Base-by-base conservation (phyloP, 2,797 vertebrate genomes). In the Tympanoctomys barrerae region DNA sequence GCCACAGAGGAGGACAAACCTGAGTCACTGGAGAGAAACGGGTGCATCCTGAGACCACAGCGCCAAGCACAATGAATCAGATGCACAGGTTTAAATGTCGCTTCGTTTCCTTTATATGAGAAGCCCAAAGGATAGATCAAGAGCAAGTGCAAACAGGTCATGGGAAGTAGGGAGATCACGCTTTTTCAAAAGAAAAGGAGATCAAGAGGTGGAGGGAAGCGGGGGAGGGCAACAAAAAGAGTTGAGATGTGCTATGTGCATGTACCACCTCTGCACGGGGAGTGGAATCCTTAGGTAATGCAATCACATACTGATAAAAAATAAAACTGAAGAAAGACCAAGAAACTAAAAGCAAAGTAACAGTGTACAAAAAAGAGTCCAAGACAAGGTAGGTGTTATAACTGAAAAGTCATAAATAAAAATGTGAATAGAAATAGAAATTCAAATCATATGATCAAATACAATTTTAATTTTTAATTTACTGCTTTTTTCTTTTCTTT, bases 341-440 rank as follows among this genome's bases (percentile, higher is more conserved):
- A 2, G 16, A 22, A 39, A 71, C 24, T 26, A 75, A 46, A 75
- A 75, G 71, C 42, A 46, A 75, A 93, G 90, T 59, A 61, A 81
- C 36, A 81, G 36, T 61, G n/a, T 13, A 14, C 36, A 81, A 36
- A 26, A 36, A 83, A 88, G 33, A 86, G 39, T 81, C 4, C 12
- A 87, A 88, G n/a, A 61, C 33, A 93, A 94, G 6, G 28, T 54
- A 68, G 28, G 75, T 62, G 42, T 33, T 93, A 66, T 91, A 42
- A 92, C 66, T 85, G 66, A 92, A 95, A 91, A 92, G 75, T 92
- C n/a, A 70, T 64, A 7, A 77, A 91, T 42, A 87, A 90, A 89
- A 91, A 75, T 71, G 24, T 61, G 36, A 84, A 94, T 22, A 42
- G 26, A 83, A 62, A 83, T 36, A 70, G n/a, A 68, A 70, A 70